These are phyloP conservation scores for Anthoscopus minutus DNA, from an alignment of 2,113 vertebrate genomes.

Conservation along the genomic window DNA sequence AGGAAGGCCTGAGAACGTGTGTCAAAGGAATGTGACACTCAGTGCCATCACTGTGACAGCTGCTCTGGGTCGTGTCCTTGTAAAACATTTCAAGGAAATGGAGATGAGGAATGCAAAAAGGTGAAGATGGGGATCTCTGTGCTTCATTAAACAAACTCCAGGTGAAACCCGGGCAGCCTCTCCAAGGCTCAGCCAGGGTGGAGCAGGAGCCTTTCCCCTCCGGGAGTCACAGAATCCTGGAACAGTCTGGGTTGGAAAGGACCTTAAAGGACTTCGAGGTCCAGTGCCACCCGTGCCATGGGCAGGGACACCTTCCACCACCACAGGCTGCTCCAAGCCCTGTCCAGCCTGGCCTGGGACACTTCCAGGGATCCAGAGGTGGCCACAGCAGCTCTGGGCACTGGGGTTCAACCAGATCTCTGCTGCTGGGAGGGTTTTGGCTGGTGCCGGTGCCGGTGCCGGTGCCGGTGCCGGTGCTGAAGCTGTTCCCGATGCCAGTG, in stretches of 20 bases:
- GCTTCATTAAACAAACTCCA: neutral
- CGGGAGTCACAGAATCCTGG: neutral
- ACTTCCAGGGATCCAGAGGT: neutral
- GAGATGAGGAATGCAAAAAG: neutral
- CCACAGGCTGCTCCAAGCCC: neutral
- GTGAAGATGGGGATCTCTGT: fast-evolving
- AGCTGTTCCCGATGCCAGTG: fast-evolving
- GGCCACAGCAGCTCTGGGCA: neutral
- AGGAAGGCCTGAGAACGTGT: neutral
- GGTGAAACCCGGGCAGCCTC: neutral
- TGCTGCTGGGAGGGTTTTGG: neutral
- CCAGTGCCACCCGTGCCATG: neutral
- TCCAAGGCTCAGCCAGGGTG: fast-evolving
- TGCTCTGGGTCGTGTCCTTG: neutral
- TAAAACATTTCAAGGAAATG: neutral
- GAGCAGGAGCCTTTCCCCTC: neutral
- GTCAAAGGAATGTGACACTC: neutral
- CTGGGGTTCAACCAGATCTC: neutral
- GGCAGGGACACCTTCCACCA: neutral
- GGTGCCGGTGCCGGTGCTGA: fast-evolving
- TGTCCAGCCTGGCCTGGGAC: fast-evolving
- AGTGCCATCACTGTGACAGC: neutral
- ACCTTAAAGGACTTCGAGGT: neutral
- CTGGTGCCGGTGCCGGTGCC: fast-evolving
- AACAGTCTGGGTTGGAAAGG: neutral